A percentile compares a stretch with the other conserved stretches of the same genome.
phyloP scores from a whole-genome alignment of 2,113 vertebrate species.

The Enhydra lutris region DNA sequence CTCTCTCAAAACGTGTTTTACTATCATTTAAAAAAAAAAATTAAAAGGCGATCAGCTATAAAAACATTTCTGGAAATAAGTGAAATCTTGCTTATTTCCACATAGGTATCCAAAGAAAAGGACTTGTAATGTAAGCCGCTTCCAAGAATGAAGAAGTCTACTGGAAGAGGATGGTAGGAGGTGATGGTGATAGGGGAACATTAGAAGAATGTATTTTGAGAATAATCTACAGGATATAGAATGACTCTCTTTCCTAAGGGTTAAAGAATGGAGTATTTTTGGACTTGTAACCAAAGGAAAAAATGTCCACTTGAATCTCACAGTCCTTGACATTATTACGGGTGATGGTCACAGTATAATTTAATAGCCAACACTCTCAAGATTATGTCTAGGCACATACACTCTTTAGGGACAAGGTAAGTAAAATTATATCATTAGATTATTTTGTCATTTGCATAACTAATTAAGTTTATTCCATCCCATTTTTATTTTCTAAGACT shows the following conservation, averaged over 20 bases:
- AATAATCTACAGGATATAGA: background rate
- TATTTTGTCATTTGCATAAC: background rate
- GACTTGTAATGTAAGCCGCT: no score
- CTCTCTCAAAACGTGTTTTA: background rate
- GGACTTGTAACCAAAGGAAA: background rate
- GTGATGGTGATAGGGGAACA: accelerated
- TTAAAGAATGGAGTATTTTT: background rate
- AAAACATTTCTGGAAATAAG: background rate
- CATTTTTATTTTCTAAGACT: background rate
- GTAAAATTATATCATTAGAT: background rate
- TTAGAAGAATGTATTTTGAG: background rate
- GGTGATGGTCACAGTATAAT: background rate
- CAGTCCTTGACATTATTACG: background rate
- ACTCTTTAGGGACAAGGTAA: background rate
- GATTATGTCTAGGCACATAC: no score
- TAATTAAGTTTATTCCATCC: background rate
- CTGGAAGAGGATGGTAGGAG: background rate
- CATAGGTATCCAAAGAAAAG: background rate
- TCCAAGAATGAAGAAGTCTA: background rate
- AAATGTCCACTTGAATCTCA: background rate
- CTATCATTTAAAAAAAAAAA: background rate
- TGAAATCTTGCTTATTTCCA: background rate
- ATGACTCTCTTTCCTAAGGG: no score
- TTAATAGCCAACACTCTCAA: background rate
- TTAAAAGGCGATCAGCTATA: background rate